A percentile compares a stretch with the other conserved stretches of the same genome.
phyloP scores from a whole-genome alignment of 2,797 vertebrate species.

The Pterois miles region DNA sequence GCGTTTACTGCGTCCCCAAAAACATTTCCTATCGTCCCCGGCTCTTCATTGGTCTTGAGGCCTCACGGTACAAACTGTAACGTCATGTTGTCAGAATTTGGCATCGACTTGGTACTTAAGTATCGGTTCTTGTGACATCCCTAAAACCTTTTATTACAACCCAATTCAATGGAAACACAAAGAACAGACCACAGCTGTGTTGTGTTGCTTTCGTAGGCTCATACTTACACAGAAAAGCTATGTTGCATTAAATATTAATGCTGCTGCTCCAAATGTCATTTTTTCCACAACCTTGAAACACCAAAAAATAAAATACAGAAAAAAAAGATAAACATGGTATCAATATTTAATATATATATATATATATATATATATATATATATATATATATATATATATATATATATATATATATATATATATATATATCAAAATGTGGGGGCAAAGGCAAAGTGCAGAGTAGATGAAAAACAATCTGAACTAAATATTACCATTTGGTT shows the following conservation, averaged over 20 bases:
- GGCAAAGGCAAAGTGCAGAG: not conserved
- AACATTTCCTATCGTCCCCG: no score
- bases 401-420: no score
- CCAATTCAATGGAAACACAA: not conserved
- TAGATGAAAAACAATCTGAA: not conserved
- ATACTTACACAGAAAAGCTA: not conserved
- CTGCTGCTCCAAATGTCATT: not conserved
- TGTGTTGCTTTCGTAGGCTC: not conserved
- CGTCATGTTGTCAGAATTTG: not conserved
- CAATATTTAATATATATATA: no score
- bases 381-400: no score
- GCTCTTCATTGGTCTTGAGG: no score
- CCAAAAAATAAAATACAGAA: not conserved
- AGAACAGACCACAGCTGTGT: not conserved
- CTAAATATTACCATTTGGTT: not conserved
- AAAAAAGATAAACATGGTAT: not conserved
- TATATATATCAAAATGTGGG: no score
- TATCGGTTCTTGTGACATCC: not conserved
- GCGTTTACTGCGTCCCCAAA: no score
- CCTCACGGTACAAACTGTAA: no score
- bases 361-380: no score
- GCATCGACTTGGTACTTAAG: not conserved
- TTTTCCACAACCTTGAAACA: not conserved
- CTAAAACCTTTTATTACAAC: not conserved
- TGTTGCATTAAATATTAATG: not conserved